These are phyloP conservation scores for Melanerpes formicivorus DNA, from an alignment of 2,113 vertebrate species.

Conservation along the genomic window DNA sequence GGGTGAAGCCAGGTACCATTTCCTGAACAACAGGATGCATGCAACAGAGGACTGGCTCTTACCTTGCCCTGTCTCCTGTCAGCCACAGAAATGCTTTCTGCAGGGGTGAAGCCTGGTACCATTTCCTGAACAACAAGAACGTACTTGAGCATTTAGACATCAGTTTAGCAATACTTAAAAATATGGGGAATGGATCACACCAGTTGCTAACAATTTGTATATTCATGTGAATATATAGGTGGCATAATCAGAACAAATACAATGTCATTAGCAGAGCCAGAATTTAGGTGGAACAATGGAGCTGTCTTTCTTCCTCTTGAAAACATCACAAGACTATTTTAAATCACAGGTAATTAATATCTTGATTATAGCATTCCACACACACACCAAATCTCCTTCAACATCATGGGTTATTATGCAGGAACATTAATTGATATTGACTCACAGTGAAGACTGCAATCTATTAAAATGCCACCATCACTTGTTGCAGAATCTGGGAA, in stretches of 20 bases:
- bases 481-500: neutral
- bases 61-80: neutral
- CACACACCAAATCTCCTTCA: neutral
- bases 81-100: neutral
- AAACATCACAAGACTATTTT: constrained; percentile 1
- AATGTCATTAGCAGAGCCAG: constrained; percentile 5
- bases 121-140: neutral
- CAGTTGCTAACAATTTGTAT: accelerated
- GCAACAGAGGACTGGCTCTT: neutral
- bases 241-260: neutral
- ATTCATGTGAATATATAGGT: neutral
- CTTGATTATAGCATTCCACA: neutral
- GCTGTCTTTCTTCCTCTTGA: neutral
- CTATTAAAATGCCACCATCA: neutral
- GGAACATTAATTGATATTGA: neutral
- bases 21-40: neutral
- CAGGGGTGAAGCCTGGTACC: neutral
- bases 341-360: neutral
- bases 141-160: neutral
- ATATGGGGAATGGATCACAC: neutral
- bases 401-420: neutral
- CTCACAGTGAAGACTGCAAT: neutral
- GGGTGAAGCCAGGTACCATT: neutral
- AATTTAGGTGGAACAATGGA: constrained; percentile 14
- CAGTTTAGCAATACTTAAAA: neutral